Percentiles rank a stretch among this genome's conserved stretches.
phyloP scores from a whole-genome alignment of 2,888 invertebrate species.

The Thecocarcelia acutangulata region DNA sequence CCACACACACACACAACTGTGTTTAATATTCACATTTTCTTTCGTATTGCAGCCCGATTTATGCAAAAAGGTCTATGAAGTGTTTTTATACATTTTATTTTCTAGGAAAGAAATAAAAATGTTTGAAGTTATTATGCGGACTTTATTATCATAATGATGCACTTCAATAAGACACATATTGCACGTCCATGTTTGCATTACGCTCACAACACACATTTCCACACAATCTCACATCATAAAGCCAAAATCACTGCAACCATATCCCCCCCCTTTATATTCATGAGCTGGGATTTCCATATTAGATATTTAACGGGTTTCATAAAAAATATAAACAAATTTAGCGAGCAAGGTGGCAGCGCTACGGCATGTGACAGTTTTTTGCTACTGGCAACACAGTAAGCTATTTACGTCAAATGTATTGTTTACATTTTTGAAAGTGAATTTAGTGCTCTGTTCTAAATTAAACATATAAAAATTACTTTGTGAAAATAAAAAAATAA shows the following conservation, averaged over 20 bases:
- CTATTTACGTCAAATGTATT: no score
- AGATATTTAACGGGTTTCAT: background rate
- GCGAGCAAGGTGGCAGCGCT: no score
- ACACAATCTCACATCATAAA: background rate
- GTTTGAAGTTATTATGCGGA: constrained; percentile 65
- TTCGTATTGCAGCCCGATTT: constrained; percentile 29
- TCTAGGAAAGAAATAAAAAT: constrained; percentile 24
- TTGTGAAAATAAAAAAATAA: no score
- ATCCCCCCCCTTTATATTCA: background rate
- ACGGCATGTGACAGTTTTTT: no score
- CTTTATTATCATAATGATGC: constrained; percentile 68
- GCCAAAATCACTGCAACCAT: background rate
- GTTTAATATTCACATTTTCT: background rate
- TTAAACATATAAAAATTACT: no score
- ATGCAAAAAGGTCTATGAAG: constrained; percentile 44
- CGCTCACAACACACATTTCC: background rate
- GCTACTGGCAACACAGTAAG: no score
- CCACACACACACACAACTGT: constrained; percentile 1
- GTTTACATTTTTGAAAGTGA: no score
- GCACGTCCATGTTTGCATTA: constrained; percentile 38
- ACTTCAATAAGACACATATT: constrained; percentile 62
- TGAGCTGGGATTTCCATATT: background rate
- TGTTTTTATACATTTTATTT: constrained; percentile 41
- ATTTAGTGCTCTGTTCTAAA: no score
- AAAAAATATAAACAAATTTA: background rate